Conservation (phyloP, 2,888 invertebrate genomes). For the Heliothis peltigera region DNA sequence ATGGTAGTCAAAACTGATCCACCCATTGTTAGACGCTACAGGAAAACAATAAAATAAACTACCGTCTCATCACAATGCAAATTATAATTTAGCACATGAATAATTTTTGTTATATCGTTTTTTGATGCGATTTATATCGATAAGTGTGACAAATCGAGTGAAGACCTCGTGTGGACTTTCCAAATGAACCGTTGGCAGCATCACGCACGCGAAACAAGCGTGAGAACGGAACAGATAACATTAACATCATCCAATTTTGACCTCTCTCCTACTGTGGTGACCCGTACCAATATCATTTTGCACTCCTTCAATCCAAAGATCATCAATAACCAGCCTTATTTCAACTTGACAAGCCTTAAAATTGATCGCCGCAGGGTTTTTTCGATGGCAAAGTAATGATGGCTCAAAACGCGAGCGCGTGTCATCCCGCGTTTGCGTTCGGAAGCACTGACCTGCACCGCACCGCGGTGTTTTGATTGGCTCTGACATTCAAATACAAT, state of each 20-base stretch:
- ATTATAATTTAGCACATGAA: conserved; percentile 67
- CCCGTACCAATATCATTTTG: conserved; percentile 58
- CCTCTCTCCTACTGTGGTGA: conserved; percentile 78
- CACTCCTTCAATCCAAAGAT: conserved; percentile 41
- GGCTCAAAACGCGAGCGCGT: conserved; percentile 77
- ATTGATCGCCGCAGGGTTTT: conserved; percentile 39
- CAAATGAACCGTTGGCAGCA: conserved; percentile 73
- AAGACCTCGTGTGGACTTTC: conserved; percentile 77
- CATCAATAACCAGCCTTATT: conserved; percentile 51
- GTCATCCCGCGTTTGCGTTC: conserved; percentile 85
- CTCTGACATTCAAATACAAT: conserved; percentile 87
- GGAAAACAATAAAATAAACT: conserved; percentile 44
- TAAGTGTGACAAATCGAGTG: conserved; percentile 80
- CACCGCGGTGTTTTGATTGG: conserved; percentile 86
- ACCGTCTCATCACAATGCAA: conserved; percentile 54
- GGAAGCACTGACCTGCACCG: conserved; percentile 86
- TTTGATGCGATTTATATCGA: conserved; percentile 69
- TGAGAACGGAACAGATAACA: conserved; percentile 83
- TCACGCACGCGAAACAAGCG: conserved; percentile 81
- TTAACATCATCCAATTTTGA: conserved; percentile 80
- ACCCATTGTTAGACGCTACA: conserved; percentile 30
- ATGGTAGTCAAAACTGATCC: conserved; percentile 25
- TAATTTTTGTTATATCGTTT: conserved; percentile 65
- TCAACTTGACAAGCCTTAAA: conserved; percentile 31
- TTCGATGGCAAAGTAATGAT: conserved; percentile 55